Conservation (phyloP, 2,888 invertebrate genomes). For the Drosophila atroscutellata region DNA sequence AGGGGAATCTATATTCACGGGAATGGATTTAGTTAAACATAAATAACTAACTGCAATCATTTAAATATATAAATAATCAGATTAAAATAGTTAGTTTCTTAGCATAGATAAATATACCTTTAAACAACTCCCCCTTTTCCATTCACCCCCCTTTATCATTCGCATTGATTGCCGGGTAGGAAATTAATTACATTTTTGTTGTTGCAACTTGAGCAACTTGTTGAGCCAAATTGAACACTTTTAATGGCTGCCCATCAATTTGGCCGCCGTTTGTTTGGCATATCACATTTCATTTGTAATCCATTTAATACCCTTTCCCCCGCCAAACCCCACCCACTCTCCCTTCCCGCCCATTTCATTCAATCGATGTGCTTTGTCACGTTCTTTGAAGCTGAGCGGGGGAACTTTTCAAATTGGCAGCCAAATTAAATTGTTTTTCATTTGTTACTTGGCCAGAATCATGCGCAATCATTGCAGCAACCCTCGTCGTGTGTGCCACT, state of each 20-base stretch:
- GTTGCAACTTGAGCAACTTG: constrained; percentile 48
- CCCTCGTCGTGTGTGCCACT: constrained; percentile 32
- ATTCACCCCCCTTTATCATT: background rate
- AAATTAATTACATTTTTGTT: constrained; percentile 58
- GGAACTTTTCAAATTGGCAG: constrained; percentile 24
- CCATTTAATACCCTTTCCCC: constrained; percentile 1
- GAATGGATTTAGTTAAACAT: background rate
- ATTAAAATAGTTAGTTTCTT: background rate
- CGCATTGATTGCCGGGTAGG: background rate
- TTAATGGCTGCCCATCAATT: constrained; percentile 48
- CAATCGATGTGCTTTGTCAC: constrained; percentile 41
- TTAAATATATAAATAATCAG: background rate
- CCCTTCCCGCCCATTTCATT: background rate
- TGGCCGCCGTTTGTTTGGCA: constrained; percentile 20
- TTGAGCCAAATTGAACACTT: constrained; percentile 48
- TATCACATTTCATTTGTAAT: constrained; percentile 54
- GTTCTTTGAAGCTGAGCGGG: constrained; percentile 6
- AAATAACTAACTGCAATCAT: background rate
- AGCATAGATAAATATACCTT: background rate
- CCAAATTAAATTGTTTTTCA: constrained; percentile 55
- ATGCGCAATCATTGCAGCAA: constrained; percentile 60
- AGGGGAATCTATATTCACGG: too few relatives aligned
- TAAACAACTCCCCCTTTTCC: background rate
- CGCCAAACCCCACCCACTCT: background rate
- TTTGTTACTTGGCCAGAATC: constrained; percentile 29